phyloP scores from a whole-genome alignment of 1,140 invertebrate species.

The Neelides sp. region DNA sequence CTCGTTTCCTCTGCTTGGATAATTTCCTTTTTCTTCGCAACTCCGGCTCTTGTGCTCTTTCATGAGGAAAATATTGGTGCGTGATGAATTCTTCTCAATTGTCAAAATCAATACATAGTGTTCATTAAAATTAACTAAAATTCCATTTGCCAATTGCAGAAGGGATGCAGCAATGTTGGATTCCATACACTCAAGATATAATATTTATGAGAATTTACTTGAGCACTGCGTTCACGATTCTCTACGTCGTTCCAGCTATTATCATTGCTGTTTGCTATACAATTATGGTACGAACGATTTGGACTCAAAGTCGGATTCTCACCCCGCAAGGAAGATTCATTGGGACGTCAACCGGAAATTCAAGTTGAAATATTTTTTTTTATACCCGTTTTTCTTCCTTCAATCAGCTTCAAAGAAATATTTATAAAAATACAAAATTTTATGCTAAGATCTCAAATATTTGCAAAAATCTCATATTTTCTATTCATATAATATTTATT shows the following conservation, averaged over 20 bases:
- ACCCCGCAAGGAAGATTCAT: constrained; percentile 15
- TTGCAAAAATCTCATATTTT: too few relatives aligned
- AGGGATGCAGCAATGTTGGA: constrained; percentile 66
- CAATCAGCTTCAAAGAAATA: too few relatives aligned
- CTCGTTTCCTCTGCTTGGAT: constrained; percentile 70
- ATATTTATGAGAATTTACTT: constrained; percentile 53
- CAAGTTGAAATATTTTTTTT: too few relatives aligned
- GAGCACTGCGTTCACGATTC: constrained; percentile 61
- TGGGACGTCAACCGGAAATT: too few relatives aligned
- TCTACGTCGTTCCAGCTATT: constrained; percentile 76
- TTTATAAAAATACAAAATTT: too few relatives aligned
- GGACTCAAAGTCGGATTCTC: constrained; percentile 51
- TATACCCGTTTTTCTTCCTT: too few relatives aligned
- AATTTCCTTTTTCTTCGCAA: constrained; percentile 66
- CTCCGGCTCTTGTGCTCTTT: constrained; percentile 69
- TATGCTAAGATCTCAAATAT: too few relatives aligned
- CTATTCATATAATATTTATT: too few relatives aligned
- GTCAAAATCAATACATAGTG: too few relatives aligned
- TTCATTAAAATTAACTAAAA: too few relatives aligned
- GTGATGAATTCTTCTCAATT: neutral
- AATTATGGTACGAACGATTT: constrained; percentile 84
- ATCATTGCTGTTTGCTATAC: constrained; percentile 83
- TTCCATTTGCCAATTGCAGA: neutral
- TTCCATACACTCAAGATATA: constrained; percentile 33
- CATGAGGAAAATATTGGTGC: constrained; percentile 42